These are phyloP conservation scores for Drosophila aldrichi DNA, from an alignment of 2,888 invertebrate genomes.

Conservation along the genomic window DNA sequence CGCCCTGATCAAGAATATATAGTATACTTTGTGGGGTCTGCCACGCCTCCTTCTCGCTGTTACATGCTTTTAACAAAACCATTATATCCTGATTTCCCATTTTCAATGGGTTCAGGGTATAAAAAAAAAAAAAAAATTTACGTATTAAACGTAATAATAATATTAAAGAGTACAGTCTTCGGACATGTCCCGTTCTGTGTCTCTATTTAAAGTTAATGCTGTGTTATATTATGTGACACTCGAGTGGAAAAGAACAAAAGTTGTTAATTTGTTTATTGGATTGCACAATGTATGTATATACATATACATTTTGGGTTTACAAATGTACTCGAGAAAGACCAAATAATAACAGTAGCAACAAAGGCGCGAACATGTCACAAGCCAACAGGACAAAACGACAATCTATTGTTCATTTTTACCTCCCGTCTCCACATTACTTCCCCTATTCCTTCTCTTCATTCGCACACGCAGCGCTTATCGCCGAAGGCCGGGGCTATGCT, in stretches of 20 bases:
- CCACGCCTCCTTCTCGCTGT: no score
- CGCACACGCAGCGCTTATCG: slow-evolving; percentile 6
- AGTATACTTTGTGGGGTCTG: no score
- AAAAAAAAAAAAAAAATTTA: no score
- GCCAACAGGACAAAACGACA: slow-evolving; percentile 29
- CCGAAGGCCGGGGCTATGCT: slow-evolving; percentile 8
- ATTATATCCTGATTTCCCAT: no score
- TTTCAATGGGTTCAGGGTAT: no score
- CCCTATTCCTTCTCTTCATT: background rate
- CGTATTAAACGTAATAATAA: no score
- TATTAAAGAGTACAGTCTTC: no score
- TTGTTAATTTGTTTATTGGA: slow-evolving; percentile 76
- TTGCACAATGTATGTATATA: slow-evolving; percentile 66
- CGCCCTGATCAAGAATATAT: no score
- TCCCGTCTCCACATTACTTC: background rate
- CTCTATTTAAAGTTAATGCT: slow-evolving; percentile 26
- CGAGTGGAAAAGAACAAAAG: slow-evolving; percentile 75
- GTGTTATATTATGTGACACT: slow-evolving; percentile 47
- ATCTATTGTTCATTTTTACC: slow-evolving; percentile 42
- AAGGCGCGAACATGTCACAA: slow-evolving; percentile 44
- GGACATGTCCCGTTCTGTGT: background rate
- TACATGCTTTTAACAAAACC: no score
- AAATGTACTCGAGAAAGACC: slow-evolving; percentile 52
- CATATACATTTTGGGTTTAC: slow-evolving; percentile 59
- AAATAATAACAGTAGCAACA: slow-evolving; percentile 56